These are phyloP conservation scores for Antennarius maculatus DNA, from an alignment of 2,797 vertebrate species.

Conservation along the genomic window DNA sequence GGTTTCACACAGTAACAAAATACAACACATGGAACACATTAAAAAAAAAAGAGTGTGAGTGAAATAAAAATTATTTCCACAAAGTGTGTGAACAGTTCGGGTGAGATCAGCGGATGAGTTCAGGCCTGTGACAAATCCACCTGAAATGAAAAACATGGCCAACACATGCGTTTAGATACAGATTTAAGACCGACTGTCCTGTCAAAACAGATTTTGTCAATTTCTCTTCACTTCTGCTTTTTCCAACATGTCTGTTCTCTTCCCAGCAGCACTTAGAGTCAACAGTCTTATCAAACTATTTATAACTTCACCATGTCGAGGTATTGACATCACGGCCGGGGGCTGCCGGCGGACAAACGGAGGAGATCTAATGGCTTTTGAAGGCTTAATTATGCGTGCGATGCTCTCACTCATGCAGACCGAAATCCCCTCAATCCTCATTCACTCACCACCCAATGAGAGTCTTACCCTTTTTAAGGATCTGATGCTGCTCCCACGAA, in stretches of 20 bases:
- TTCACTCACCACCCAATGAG: not conserved
- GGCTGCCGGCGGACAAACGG: conserved; percentile 18
- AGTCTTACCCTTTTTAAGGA: conserved; percentile 84
- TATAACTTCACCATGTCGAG: conserved; percentile 47
- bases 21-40: conserved; percentile 5
- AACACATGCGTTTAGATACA: not conserved
- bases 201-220: no score
- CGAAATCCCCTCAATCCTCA: conserved; percentile 1
- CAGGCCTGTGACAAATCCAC: conserved; percentile 83
- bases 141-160: conserved; percentile 70
- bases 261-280: conserved; percentile 31
- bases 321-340: conserved; percentile 38
- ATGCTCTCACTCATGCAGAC: conserved; percentile 16
- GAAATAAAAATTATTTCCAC: conserved; percentile 25
- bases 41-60: conserved; percentile 11
- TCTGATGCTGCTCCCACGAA: conserved; percentile 84
- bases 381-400: conserved; percentile 18
- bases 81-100: conserved; percentile 24
- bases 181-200: not conserved
- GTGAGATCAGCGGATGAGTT: conserved; percentile 8
- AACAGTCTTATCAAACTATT: conserved; percentile 46
- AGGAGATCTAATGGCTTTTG: conserved; percentile 32
- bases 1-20: conserved; percentile 40
- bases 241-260: not conserved
- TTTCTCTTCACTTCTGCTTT: not conserved